These are phyloP conservation scores for Datnioides undecimradiatus DNA, from an alignment of 2,113 vertebrate genomes.

Conservation along the genomic window DNA sequence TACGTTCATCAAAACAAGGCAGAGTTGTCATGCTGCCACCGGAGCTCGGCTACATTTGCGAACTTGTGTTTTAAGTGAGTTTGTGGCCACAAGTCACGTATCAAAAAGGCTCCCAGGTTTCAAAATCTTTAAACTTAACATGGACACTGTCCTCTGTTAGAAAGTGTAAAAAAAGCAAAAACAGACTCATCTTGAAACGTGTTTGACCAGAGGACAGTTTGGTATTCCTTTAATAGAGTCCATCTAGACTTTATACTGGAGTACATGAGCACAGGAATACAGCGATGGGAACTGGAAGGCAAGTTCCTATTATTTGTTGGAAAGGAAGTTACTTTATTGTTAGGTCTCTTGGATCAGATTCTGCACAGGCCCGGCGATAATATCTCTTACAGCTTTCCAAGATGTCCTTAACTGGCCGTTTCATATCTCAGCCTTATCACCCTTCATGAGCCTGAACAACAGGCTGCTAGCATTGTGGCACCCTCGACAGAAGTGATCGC, in stretches of 20 bases:
- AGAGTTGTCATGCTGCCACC: not conserved
- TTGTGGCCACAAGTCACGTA: too few species aligned
- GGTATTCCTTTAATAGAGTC: slow-evolving; percentile 34
- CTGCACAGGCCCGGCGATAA: slow-evolving; percentile 44
- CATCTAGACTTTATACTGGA: slow-evolving; percentile 32
- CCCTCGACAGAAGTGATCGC: not conserved
- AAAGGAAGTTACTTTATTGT: slow-evolving; percentile 73
- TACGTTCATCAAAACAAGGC: not conserved
- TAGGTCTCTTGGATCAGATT: slow-evolving; percentile 62
- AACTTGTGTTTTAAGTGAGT: too few species aligned
- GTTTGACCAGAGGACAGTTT: not conserved
- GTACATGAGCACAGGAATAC: slow-evolving; percentile 31
- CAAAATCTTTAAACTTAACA: too few species aligned
- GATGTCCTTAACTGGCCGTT: slow-evolving; percentile 57
- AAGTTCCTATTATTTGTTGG: slow-evolving; percentile 63
- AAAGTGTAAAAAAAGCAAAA: not conserved
- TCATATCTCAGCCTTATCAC: slow-evolving; percentile 65
- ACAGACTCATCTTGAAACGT: not conserved
- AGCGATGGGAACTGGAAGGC: slow-evolving; percentile 52
- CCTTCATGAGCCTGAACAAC: slow-evolving; percentile 49
- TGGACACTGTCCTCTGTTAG: not conserved
- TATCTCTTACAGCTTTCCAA: slow-evolving; percentile 63
- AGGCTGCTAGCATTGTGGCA: slow-evolving; percentile 25
- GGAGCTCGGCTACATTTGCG: not conserved
- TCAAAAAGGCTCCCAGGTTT: not conserved